These are phyloP conservation scores for Pemphigus obesinymphae DNA, from an alignment of 1,140 invertebrate genomes.

Conservation along the genomic window DNA sequence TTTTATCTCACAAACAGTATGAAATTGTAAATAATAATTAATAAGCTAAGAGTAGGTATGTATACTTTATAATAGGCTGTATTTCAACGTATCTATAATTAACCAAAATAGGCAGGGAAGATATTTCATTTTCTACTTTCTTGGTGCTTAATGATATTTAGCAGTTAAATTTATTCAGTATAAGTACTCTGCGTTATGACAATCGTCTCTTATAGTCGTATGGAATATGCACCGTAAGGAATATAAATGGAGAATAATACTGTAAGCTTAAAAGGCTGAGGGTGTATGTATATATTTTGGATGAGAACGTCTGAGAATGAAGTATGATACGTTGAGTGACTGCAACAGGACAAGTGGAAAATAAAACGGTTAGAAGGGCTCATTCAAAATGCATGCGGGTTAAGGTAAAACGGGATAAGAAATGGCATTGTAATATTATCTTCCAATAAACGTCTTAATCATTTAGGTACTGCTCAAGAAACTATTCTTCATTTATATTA, in stretches of 20 bases:
- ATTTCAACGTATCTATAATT: not conserved
- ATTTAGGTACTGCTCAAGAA: not conserved
- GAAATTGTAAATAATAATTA: not conserved
- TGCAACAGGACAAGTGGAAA: slow-evolving; percentile 1
- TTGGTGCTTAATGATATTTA: not conserved
- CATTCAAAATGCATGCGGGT: slow-evolving; percentile 1
- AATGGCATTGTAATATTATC: slow-evolving; percentile 2
- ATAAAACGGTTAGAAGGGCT: slow-evolving; percentile 4
- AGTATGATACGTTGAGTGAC: slow-evolving; percentile 12
- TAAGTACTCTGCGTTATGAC: not conserved
- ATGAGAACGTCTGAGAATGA: not conserved
- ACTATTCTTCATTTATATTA: not conserved
- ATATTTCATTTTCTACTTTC: not conserved
- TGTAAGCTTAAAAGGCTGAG: not conserved
- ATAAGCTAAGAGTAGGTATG: not conserved
- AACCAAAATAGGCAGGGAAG: not conserved
- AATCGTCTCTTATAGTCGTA: not conserved
- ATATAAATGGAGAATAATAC: slow-evolving; percentile 12
- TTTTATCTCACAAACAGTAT: no score
- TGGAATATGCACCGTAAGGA: not conserved
- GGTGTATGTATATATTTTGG: not conserved
- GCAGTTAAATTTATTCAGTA: not conserved
- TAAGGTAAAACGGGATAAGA: not conserved
- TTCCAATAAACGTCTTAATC: slow-evolving; percentile 8
- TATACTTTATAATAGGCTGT: no score